Percentiles rank a stretch among this genome's conserved stretches.
Evolutionary conservation across 2,888 invertebrate genomes (phyloP).

Genomic region (Odontocolon sp.): DNA sequence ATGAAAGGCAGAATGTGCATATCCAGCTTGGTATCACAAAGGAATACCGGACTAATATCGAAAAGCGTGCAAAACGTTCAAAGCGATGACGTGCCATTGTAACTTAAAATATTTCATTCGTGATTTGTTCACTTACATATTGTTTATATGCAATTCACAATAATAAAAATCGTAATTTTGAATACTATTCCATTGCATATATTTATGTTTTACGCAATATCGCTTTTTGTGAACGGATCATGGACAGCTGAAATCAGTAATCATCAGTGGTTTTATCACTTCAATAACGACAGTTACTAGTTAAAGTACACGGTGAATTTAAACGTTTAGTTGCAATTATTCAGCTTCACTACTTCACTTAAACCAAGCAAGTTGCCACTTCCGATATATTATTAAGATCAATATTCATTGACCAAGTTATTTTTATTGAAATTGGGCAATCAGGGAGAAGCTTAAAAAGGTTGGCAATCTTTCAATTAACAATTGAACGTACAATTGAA

Average conservation of each 20-base stretch:
- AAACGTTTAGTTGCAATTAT: neutral
- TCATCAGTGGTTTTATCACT: neutral
- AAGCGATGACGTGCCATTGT: neutral
- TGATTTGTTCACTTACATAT: neutral
- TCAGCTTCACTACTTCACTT: neutral
- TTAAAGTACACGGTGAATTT: neutral
- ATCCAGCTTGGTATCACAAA: neutral
- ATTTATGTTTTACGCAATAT: neutral
- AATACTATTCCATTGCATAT: neutral
- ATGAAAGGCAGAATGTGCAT: neutral
- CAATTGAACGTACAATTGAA: too few species aligned
- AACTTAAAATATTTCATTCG: neutral
- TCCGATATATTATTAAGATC: neutral
- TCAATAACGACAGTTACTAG: neutral
- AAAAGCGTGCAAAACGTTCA: neutral
- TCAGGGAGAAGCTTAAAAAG: neutral
- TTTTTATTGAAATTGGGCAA: neutral
- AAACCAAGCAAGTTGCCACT: neutral
- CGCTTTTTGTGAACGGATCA: too few species aligned
- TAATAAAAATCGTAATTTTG: neutral
- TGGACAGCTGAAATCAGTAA: too few species aligned
- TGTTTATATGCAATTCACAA: neutral
- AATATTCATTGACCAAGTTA: neutral
- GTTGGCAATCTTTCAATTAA: neutral
- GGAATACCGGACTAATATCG: neutral